phyloP scores from a whole-genome alignment of 2,113 vertebrate species.

The Seriola dumerili region DNA sequence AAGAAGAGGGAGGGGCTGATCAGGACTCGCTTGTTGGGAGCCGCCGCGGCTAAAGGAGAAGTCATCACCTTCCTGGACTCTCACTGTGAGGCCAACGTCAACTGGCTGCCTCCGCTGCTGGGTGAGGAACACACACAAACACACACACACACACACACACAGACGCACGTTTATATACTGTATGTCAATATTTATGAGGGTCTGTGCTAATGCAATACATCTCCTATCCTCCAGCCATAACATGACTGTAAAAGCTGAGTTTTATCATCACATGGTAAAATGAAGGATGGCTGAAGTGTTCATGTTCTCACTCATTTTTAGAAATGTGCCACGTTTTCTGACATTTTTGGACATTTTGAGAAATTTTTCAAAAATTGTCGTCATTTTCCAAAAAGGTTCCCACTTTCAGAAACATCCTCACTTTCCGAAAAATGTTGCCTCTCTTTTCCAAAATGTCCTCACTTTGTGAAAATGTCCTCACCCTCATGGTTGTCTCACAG shows the following conservation, averaged over 20 bases:
- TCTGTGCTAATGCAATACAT: too few species aligned
- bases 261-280: too few species aligned
- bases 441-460: not conserved
- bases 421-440: not conserved
- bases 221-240: not conserved
- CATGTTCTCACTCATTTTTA: too few species aligned
- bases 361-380: too few species aligned
- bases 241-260: too few species aligned
- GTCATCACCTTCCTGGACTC: slow-evolving; percentile 98
- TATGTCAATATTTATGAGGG: too few species aligned
- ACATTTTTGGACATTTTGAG: too few species aligned
- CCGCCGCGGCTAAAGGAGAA: slow-evolving; percentile 88
- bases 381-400: too few species aligned
- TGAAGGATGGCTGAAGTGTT: too few species aligned
- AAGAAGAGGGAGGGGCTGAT: slow-evolving; percentile 96
- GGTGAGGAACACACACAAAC: slow-evolving; percentile 77
- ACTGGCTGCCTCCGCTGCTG: slow-evolving; percentile 96
- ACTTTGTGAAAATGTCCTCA: not conserved
- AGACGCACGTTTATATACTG: not conserved
- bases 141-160: not conserved
- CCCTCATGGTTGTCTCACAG: not conserved
- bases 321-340: too few species aligned
- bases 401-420: not conserved
- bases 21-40: slow-evolving; percentile 94
- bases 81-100: slow-evolving; percentile 96